Base-by-base conservation (phyloP, 2,888 invertebrate species). In the Lottia scabra region DNA sequence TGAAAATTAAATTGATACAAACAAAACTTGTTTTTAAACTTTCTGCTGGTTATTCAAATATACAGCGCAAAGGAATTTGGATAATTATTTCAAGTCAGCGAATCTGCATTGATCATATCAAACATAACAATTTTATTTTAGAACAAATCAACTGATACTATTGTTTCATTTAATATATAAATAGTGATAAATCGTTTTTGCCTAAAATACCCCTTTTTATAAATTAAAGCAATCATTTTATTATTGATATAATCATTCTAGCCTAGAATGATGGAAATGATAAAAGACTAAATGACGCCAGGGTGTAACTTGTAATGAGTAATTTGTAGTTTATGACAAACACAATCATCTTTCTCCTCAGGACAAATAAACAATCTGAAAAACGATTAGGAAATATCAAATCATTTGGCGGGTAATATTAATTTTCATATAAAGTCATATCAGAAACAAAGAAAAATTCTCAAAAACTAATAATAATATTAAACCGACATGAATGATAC, bases 251-350 rank as follows among this genome's bases (percentile, higher is more conserved):
- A 56, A 56, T 56, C 56, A 56, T 38, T 38, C 38, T 10, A 38
- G 38, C 38, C 38, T 23, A 56, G 56, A 56, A 56, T 56, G 23
- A 56, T 56, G 19, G 23, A 23, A 13, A 16, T 56, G 56, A 56
- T 56, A 23, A 56, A 56, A 56, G 56, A 38, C 56, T 23, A 23
- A 23, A 23, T 23, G 56, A 56, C 56, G 56, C 23, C 56, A 56
- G 56, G 23, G 19, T 56, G 56, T 56, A 56, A 23, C 56, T 13
- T 3, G 19, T 56, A 56, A 56, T 56, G 56, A 23, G 56, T 23
- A 56, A 56, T 56, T 56, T 56, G 56, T 56, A 56, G 56, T 56
- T 56, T 56, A 23, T 56, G 56, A 56, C 23, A 56, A 56, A 56
- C 56, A 19, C 56, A 56, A 56, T 56, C 56, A 56, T 56, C 23